Conservation (phyloP, 2,888 invertebrate species). For the Hartigia nigra region DNA sequence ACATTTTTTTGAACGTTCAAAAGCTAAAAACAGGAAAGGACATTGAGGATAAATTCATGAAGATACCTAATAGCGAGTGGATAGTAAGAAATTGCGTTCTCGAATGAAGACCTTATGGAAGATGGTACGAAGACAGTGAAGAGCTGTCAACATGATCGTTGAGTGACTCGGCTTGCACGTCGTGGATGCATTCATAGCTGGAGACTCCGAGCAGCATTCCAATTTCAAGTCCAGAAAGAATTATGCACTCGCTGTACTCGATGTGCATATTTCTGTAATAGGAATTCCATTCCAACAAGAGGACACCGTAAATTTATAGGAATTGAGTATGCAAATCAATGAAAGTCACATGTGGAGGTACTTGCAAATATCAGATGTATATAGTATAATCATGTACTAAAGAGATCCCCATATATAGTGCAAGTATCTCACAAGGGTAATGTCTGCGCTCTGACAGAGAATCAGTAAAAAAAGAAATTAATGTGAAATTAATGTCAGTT, state of each 20-base stretch:
- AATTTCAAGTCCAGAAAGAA: slow-evolving; percentile 23
- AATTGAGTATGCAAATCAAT: neutral
- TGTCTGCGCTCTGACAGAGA: neutral
- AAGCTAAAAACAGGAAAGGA: neutral
- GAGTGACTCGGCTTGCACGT: slow-evolving; percentile 60
- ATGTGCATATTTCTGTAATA: neutral
- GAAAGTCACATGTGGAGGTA: neutral
- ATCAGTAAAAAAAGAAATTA: slow-evolving; percentile 24
- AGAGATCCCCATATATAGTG: neutral
- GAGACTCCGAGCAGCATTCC: slow-evolving; percentile 38
- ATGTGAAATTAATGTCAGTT: slow-evolving; percentile 38
- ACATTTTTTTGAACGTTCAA: neutral
- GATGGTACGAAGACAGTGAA: slow-evolving; percentile 33
- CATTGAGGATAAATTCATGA: neutral
- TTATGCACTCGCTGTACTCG: neutral
- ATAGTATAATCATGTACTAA: neutral
- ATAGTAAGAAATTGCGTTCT: neutral
- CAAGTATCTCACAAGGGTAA: neutral
- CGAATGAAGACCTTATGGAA: neutral
- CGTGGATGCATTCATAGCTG: slow-evolving; percentile 40
- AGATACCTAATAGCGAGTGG: neutral
- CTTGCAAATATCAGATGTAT: neutral
- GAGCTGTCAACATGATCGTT: slow-evolving; percentile 56
- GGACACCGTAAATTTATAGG: neutral
- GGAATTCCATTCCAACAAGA: neutral